Conservation (phyloP, 2,113 vertebrate genomes). For the Lycaon pictus region DNA sequence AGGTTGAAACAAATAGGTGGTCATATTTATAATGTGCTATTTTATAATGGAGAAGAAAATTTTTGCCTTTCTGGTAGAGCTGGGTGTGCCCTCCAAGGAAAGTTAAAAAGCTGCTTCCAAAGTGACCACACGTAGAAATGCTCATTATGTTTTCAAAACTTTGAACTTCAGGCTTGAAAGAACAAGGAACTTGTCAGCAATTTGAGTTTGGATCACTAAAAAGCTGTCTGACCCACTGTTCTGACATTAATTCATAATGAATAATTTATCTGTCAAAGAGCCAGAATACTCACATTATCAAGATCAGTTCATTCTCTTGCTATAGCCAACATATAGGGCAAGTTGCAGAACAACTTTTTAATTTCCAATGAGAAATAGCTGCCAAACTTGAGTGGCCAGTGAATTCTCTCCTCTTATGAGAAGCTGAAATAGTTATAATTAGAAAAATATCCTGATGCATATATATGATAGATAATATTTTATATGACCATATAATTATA, state of each 20-base stretch:
- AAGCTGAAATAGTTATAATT: not conserved
- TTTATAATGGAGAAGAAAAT: not conserved
- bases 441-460: not conserved
- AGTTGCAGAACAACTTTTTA: not conserved
- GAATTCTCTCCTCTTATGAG: not conserved
- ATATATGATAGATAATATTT: not conserved
- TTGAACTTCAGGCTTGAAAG: not conserved
- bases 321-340: not conserved
- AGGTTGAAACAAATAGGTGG: not conserved
- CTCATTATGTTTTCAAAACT: not conserved
- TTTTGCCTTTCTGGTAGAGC: fast-evolving
- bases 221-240: not conserved
- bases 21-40: not conserved
- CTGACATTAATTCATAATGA: not conserved
- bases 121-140: not conserved
- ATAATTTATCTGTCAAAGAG: not conserved
- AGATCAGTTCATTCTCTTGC: not conserved
- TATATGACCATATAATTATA: not conserved
- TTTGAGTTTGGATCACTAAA: not conserved
- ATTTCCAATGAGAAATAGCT: not conserved
- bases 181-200: not conserved
- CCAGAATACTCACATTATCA: not conserved
- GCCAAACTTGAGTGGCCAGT: not conserved
- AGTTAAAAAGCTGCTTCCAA: not conserved
- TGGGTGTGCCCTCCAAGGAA: not conserved